Evolutionary conservation across 2,113 vertebrate genomes (phyloP).

Genomic region (Eupsittula cactorum): DNA sequence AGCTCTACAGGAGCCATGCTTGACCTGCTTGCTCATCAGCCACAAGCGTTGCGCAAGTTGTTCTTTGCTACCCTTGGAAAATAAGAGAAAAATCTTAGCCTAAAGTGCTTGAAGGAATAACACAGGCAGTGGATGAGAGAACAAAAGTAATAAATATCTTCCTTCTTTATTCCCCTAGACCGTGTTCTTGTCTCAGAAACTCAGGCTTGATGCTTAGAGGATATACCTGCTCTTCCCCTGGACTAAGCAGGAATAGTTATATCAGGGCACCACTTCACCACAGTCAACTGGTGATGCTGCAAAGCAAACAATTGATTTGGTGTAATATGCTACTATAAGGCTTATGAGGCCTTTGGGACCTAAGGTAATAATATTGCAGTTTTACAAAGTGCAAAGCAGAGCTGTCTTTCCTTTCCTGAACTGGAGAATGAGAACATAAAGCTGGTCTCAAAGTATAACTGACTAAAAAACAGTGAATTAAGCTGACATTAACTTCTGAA

Average conservation of each 20-base stretch:
- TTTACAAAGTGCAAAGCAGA: neutral
- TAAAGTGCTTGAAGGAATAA: neutral
- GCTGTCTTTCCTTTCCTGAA: neutral
- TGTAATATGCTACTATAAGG: neutral
- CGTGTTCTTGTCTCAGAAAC: neutral
- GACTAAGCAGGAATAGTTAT: neutral
- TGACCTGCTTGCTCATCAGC: neutral
- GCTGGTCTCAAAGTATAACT: neutral
- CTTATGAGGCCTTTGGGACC: neutral
- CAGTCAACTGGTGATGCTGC: neutral
- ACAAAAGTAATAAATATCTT: neutral
- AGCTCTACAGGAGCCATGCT: neutral
- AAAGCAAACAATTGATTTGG: neutral
- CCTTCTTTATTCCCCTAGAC: neutral
- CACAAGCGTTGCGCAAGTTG: accelerated
- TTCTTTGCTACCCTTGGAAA: neutral
- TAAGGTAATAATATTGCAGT: neutral
- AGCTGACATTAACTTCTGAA: neutral
- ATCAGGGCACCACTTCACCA: neutral
- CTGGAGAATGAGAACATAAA: neutral
- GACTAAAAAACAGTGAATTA: neutral
- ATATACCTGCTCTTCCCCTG: neutral
- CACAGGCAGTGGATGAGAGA: neutral
- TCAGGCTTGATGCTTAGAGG: neutral
- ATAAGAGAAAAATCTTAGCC: neutral